A percentile compares a stretch with the other conserved stretches of the same genome.
Conservation (phyloP, 2,888 invertebrate genomes). For the Nomada goodeniana region DNA sequence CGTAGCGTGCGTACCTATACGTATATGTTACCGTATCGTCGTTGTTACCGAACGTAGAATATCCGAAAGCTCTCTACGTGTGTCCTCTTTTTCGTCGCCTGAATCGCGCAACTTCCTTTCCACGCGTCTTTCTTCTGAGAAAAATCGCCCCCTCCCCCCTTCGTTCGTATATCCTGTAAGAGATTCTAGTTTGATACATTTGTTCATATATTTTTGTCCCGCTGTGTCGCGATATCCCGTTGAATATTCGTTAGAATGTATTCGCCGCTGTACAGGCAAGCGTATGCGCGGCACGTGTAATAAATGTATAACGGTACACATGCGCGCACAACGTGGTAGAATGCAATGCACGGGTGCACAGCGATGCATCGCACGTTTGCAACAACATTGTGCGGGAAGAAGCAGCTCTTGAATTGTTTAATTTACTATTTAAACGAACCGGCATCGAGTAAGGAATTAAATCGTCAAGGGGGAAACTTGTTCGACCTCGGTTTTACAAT, state of each 20-base stretch:
- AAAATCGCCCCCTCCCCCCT: neutral
- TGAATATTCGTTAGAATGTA: slow-evolving; percentile 9
- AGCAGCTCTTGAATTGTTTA: neutral
- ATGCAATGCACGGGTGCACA: slow-evolving; percentile 12
- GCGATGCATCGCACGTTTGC: slow-evolving; percentile 1
- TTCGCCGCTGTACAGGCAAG: slow-evolving; percentile 3
- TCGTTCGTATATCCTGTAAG: too few species aligned
- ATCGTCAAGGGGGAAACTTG: too few species aligned
- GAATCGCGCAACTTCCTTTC: neutral
- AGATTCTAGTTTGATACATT: too few species aligned
- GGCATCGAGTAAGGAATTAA: too few species aligned
- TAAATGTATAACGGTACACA: slow-evolving; percentile 15
- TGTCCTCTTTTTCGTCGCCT: slow-evolving; percentile 29
- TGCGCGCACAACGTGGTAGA: neutral
- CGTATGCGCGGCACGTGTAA: slow-evolving; percentile 11
- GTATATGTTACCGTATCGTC: slow-evolving; percentile 54
- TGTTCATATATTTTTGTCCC: neutral
- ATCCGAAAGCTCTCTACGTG: slow-evolving; percentile 41
- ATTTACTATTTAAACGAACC: too few species aligned
- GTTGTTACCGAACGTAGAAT: slow-evolving; percentile 54
- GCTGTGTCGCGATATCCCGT: neutral
- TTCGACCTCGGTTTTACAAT: too few species aligned
- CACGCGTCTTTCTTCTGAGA: too few species aligned
- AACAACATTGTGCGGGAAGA: slow-evolving; percentile 2
- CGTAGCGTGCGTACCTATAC: slow-evolving; percentile 41